Conservation (phyloP, 2,888 invertebrate genomes). For the Lasioglossum figueresi region DNA sequence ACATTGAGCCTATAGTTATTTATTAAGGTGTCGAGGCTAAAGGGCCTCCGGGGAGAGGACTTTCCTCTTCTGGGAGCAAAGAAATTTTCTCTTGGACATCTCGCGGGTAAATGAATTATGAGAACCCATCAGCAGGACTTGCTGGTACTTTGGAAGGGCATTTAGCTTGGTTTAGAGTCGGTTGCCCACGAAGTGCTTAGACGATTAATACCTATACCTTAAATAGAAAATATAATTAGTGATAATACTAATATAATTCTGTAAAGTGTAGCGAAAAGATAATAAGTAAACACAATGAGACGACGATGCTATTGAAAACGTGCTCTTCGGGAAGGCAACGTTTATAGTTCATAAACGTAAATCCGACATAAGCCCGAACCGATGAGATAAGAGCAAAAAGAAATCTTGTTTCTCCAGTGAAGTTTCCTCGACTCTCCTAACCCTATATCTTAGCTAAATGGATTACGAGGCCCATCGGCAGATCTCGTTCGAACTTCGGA, state of each 20-base stretch:
- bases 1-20: constrained; percentile 1
- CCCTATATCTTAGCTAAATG: background rate
- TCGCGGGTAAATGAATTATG: background rate
- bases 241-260: background rate
- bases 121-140: background rate
- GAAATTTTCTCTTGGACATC: background rate
- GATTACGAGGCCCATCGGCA: background rate
- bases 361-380: background rate
- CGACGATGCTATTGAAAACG: background rate
- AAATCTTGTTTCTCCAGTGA: background rate
- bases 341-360: background rate
- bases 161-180: background rate
- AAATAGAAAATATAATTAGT: background rate
- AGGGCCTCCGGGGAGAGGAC: background rate
- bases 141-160: background rate
- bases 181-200: background rate
- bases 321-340: background rate
- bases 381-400: background rate
- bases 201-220: background rate
- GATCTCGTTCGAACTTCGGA: background rate
- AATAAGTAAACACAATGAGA: background rate
- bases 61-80: background rate
- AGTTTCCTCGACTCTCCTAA: background rate
- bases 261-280: background rate
- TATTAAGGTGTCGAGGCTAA: background rate